Percentiles rank a stretch among this genome's conserved stretches.
phyloP scores from a whole-genome alignment of 2,113 vertebrate genomes.

The Atherinomorus stipes region DNA sequence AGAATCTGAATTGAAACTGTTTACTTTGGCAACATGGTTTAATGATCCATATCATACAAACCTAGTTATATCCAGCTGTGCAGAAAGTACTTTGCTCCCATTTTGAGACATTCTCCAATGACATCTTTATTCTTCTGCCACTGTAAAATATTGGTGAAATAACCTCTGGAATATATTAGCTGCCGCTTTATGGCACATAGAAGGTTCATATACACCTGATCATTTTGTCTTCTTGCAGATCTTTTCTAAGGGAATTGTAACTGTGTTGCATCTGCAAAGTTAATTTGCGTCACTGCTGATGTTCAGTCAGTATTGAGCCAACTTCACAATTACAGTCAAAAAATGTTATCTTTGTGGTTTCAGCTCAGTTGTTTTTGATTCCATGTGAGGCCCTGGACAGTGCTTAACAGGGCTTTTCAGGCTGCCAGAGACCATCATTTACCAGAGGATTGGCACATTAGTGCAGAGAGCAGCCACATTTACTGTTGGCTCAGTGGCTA shows the following conservation, averaged over 20 bases:
- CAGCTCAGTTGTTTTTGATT: constrained; percentile 47
- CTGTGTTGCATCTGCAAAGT: constrained; percentile 7
- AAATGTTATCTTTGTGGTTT: constrained; percentile 64
- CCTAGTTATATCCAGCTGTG: background rate
- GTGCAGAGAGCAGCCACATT: constrained; percentile 39
- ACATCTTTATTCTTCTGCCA: background rate
- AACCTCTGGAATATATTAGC: no score
- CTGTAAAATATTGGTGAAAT: background rate
- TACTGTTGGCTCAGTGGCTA: constrained; percentile 35
- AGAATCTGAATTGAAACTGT: background rate
- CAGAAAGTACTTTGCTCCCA: no score
- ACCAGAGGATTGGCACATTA: constrained; percentile 54
- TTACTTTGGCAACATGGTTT: background rate
- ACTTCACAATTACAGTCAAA: constrained; percentile 34
- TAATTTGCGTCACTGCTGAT: constrained; percentile 10
- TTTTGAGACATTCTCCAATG: no score
- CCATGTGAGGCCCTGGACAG: constrained; percentile 57
- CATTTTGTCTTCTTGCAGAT: background rate
- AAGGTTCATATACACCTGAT: background rate
- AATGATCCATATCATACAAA: no score
- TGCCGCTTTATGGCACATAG: no score
- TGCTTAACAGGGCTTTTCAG: constrained; percentile 49
- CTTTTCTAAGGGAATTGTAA: background rate
- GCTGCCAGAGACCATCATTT: constrained; percentile 60
- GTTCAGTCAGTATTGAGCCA: constrained; percentile 13